Evolutionary conservation across 2,888 invertebrate genomes (phyloP), one percentile per base, ranked within the genome.

Genomic region (Rapana venosa): DNA sequence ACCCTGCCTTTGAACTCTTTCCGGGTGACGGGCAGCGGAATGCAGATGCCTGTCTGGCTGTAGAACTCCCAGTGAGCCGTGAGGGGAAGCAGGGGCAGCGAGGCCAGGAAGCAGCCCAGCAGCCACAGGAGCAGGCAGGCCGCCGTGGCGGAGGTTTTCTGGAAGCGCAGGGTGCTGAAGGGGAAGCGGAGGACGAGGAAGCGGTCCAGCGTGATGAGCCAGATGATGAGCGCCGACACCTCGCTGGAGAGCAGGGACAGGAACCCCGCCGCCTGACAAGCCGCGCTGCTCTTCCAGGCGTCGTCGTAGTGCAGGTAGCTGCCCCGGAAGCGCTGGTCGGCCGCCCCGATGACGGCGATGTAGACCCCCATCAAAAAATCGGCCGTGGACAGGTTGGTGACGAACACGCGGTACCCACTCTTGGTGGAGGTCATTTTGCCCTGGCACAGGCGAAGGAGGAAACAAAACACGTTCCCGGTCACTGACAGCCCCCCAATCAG

Each of bases 11-110:
- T 30, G 79, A 79, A 79, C 26, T 79, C 79, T 11, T 30, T 8
- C 15, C 30, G 26, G 6, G 79, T 79, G 30, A 79, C 13, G 8
- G 79, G 79, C 15, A 79, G 79, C 30, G 79, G 79, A 79, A 79
- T 79, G n/a, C 79, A 79, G 79, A 79, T 30, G n/a, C 79, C 30
- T 30, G 79, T 20, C 32, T 79, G 79, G 30, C 79, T 35, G 79
- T n/a, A 79, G 30, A 79, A 79, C n/a, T 79, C 32, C 79, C 79
- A 79, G 79, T 79, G 79, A n/a, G 79, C 20, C 17, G 79, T 79
- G 1, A 35, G 4, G 30, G 79, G 79, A 8, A 79, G 79, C 30
- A 79, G n/a, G 17, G 79, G 79, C 35, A 79, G 35, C 35, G 17
- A 11, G 8, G 79, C 79, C 79, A 79, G 79, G 6, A 30, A 1